A percentile compares a stretch with the other conserved stretches of the same genome.
phyloP scores from a whole-genome alignment of 1,140 invertebrate genomes.

The Amphibalanus amphitrite region DNA sequence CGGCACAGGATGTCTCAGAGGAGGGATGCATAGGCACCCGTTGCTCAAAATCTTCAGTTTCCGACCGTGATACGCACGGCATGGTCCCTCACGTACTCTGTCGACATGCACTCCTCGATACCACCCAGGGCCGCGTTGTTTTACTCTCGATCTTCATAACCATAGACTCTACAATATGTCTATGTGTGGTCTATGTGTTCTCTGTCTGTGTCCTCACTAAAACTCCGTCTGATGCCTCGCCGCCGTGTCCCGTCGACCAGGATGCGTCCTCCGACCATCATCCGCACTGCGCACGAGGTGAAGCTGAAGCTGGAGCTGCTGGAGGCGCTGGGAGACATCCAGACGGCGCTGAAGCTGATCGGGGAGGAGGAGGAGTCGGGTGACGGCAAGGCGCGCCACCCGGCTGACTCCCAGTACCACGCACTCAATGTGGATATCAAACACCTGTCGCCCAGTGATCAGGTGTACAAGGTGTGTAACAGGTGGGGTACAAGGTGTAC shows the following conservation, averaged over 20 bases:
- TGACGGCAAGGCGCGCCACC: slow-evolving; percentile 25
- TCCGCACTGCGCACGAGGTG: slow-evolving; percentile 20
- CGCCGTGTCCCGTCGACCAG: neutral
- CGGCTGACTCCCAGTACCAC: slow-evolving; percentile 35
- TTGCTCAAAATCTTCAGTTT: too few species aligned
- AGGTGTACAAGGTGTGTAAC: slow-evolving; percentile 20
- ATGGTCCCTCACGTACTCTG: too few species aligned
- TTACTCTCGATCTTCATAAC: too few species aligned
- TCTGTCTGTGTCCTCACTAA: too few species aligned
- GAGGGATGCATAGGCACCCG: too few species aligned
- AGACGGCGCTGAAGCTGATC: slow-evolving; percentile 35
- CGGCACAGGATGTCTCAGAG: slow-evolving; percentile 16
- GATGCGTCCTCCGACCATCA: slow-evolving; percentile 20
- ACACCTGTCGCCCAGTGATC: slow-evolving; percentile 22
- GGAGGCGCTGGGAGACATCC: slow-evolving; percentile 36
- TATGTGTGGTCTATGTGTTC: too few species aligned
- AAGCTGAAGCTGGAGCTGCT: slow-evolving; percentile 34
- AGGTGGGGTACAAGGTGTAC: too few species aligned
- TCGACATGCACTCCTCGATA: too few species aligned
- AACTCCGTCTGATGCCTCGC: too few species aligned
- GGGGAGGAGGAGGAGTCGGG: slow-evolving; percentile 23
- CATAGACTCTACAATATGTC: too few species aligned
- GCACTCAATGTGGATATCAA: slow-evolving; percentile 25
- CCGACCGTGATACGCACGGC: too few species aligned
- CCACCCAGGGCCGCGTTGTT: too few species aligned